Evolutionary conservation across 2,113 vertebrate species (phyloP).

Genomic region (Orcinus orca): DNA sequence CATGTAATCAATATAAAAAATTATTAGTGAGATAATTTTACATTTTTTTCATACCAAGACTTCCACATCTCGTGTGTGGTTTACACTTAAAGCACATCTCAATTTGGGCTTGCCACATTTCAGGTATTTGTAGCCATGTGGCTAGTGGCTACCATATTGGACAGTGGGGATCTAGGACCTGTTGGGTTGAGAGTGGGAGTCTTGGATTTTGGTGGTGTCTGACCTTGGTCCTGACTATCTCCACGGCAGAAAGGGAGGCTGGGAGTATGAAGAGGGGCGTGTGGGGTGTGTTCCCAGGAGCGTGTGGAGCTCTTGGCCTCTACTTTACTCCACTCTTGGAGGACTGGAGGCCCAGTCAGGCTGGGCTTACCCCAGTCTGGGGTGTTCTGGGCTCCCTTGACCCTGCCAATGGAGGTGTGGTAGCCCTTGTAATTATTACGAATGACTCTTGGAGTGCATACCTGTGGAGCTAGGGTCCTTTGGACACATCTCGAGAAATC

Average conservation of each 20-base stretch:
- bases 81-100: background rate
- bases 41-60: background rate
- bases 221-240: background rate
- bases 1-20: background rate
- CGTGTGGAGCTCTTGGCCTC: background rate
- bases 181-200: background rate
- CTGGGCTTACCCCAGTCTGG: too few relatives aligned
- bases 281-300: background rate
- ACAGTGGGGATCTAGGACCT: background rate
- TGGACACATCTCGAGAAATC: background rate
- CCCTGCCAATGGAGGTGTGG: background rate
- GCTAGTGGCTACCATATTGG: background rate
- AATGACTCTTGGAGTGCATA: background rate
- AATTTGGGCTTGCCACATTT: background rate
- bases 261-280: background rate
- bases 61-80: background rate
- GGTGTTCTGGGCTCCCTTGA: background rate
- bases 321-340: background rate
- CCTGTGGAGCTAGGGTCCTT: background rate
- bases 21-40: background rate
- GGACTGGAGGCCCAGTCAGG: background rate
- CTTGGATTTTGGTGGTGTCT: background rate
- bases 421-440: background rate
- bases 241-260: background rate
- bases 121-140: background rate